Conservation (phyloP, 1,140 invertebrate species). For the Drosophila pandora region DNA sequence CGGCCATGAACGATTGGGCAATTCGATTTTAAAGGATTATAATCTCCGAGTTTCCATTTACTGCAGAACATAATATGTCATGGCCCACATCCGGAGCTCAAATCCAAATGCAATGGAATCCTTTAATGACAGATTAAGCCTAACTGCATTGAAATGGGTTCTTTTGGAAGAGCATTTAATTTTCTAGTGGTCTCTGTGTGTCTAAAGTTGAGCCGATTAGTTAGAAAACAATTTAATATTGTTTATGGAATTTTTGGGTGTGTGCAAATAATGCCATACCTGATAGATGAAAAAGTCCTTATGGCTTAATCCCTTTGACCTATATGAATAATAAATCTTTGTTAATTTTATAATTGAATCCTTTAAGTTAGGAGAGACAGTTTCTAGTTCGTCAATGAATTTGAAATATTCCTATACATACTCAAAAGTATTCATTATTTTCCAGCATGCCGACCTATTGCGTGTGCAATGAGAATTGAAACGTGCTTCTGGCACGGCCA, state of each 20-base stretch:
- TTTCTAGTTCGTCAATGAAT: constrained; percentile 28
- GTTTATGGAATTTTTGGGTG: constrained; percentile 12
- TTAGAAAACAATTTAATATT: constrained; percentile 20
- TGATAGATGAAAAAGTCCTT: not conserved
- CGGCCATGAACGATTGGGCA: constrained; percentile 47
- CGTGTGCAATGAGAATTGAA: constrained; percentile 19
- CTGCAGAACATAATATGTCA: constrained; percentile 32
- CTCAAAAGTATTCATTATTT: not conserved
- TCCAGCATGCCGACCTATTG: not conserved
- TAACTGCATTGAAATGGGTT: constrained; percentile 7
- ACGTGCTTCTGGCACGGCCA: constrained; percentile 21
- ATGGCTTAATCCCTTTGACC: constrained; percentile 5
- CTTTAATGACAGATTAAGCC: constrained; percentile 25
- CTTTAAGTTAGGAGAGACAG: not conserved
- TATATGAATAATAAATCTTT: not conserved
- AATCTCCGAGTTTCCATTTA: constrained; percentile 37
- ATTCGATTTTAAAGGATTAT: constrained; percentile 75
- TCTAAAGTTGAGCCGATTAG: constrained; percentile 38
- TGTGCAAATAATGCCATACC: not conserved
- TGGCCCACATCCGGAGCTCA: constrained; percentile 10
- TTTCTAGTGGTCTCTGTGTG: not conserved
- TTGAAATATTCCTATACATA: not conserved
- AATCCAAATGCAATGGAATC: not conserved
- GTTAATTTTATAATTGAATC: not conserved
- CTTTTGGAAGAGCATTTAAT: not conserved